Base-by-base conservation (phyloP, 2,113 vertebrate genomes). In the human region DNA sequence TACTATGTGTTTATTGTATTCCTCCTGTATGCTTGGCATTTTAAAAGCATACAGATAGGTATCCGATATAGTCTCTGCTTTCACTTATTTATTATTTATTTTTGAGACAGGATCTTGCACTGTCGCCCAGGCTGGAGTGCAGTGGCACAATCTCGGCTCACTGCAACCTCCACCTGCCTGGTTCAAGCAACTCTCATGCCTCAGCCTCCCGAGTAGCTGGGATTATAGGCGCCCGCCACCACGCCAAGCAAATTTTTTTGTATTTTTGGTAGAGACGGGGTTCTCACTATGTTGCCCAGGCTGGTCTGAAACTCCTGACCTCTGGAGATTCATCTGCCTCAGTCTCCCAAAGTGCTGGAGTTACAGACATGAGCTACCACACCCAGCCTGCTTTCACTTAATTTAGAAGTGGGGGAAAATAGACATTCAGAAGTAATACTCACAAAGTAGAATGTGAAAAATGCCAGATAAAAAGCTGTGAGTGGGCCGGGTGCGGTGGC, bases 1-100 rank as follows among this genome's bases (percentile, higher is more conserved):
- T 84, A 73, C 32, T 57, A 52, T 89, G 13, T 57, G 8, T 95
- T 96, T 90, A 79, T 45, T 93, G 61, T n/a, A 30, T 87, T 95
- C 22, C 45, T 96, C 86, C 50, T 59, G 6, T 75, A 27, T 90
- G 59, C 27, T 80, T 94, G 35, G 32, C 59, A 32, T 35, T 95
- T 93, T 61, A 75, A 90, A 87, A 38, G 12, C 55, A 35, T 84
- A 80, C 64, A 86, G 6, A 81, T 96, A 85, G 86, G 48, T 85
- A 48, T 48, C 61, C 38, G n/a, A 61, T 81, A 11, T 80, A 68
- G 70, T 93, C 48, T 40, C 13, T 85, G 64, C 48, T 85, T 96
- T 96, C 0, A 23, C 84, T 94, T 97, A 20, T 64, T 55, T 55
- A 55, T 20, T 55, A 55, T 20, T 55, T 20, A 64, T 14, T 64